phyloP scores from a whole-genome alignment of 1,140 invertebrate species.

The Phortica variegata region DNA sequence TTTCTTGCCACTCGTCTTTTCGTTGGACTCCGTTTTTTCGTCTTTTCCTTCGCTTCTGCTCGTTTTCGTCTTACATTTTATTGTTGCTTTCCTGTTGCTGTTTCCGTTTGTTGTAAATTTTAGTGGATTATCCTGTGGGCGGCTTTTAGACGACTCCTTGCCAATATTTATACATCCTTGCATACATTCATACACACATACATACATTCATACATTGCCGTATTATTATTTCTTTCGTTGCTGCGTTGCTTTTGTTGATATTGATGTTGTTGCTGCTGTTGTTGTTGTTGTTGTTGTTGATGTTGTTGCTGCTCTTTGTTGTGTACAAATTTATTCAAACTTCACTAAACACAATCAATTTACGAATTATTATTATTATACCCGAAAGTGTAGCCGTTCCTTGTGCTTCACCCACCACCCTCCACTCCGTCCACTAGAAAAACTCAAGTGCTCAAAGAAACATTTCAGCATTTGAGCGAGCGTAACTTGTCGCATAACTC shows the following conservation, averaged over 20 bases:
- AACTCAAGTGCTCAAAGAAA: background rate
- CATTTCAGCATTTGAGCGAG: background rate
- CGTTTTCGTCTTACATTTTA: constrained; percentile 22
- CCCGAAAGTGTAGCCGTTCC: constrained; percentile 14
- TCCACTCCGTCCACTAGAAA: background rate
- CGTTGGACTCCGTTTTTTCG: background rate
- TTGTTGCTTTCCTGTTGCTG: constrained; percentile 47
- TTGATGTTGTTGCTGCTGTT: no score
- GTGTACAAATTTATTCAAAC: constrained; percentile 45
- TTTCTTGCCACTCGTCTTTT: constrained; percentile 16
- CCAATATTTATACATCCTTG: no score
- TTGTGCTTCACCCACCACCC: background rate
- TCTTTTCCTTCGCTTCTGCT: background rate
- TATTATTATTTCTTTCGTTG: no score
- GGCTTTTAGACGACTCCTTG: constrained; percentile 10
- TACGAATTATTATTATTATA: constrained; percentile 49
- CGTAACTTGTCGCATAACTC: no score
- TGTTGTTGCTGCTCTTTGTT: no score
- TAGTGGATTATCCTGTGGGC: constrained; percentile 50
- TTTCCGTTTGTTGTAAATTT: constrained; percentile 54
- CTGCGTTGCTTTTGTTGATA: no score
- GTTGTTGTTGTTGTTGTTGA: no score
- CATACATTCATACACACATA: no score
- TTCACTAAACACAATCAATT: constrained; percentile 55
- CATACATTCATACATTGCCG: no score